Percentiles rank a stretch among this genome's conserved stretches.
Evolutionary conservation across 2,888 invertebrate genomes (phyloP).

Genomic region (Chalcis sispes): DNA sequence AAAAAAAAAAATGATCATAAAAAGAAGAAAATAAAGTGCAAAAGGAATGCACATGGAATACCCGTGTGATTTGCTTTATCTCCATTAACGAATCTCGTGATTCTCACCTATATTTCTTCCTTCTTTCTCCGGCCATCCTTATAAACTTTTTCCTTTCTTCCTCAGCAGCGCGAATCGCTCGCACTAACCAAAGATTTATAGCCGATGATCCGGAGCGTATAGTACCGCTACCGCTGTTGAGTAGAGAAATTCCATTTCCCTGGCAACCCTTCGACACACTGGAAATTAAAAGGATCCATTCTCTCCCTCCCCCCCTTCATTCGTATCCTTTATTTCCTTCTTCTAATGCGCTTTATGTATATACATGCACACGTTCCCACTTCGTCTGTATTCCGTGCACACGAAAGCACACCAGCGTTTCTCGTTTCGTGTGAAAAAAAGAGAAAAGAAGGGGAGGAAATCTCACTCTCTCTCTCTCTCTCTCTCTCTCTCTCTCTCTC

Average conservation of each 20-base stretch:
- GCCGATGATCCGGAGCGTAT: constrained; percentile 22
- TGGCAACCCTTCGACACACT: constrained; percentile 42
- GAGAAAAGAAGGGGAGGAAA: constrained; percentile 10
- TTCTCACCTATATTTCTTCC: constrained; percentile 43
- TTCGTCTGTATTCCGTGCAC: too few species aligned
- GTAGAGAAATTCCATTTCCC: constrained; percentile 45
- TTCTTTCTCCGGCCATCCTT: neutral
- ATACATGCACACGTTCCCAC: constrained; percentile 1
- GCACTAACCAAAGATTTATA: constrained; percentile 23
- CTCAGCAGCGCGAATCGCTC: neutral
- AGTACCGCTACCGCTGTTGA: neutral
- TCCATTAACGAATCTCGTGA: constrained; percentile 40
- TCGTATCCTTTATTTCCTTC: neutral
- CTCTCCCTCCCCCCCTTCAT: neutral
- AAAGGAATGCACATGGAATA: too few species aligned
- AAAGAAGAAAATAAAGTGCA: too few species aligned
- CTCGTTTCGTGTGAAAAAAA: neutral
- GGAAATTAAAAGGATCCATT: constrained; percentile 44
- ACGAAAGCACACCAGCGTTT: neutral
- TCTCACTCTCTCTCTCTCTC: too few species aligned
- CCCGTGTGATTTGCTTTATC: constrained; percentile 46
- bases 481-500: too few species aligned
- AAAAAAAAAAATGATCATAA: too few species aligned
- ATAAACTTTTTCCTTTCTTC: neutral
- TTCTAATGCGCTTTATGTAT: constrained; percentile 27